Evolutionary conservation across 2,797 vertebrate genomes (phyloP).

Genomic region (Pangasius larnaudii): DNA sequence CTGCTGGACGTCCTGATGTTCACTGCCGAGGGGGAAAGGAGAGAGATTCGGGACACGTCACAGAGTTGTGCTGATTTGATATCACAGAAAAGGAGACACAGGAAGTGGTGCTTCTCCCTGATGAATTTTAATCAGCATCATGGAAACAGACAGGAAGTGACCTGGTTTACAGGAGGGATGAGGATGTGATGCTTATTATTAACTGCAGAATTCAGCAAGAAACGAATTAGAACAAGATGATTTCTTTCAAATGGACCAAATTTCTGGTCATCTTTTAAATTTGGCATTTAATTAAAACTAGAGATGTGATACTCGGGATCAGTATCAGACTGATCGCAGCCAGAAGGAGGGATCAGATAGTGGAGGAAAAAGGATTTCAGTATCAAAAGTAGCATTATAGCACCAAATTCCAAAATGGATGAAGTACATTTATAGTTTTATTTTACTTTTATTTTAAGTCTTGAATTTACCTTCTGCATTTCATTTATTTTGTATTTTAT

Average conservation of each 20-base stretch:
- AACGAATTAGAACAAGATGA: not conserved
- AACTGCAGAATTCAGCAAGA: not conserved
- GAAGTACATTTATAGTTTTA: too few relatives aligned
- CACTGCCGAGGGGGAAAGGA: not conserved
- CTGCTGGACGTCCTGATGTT: not conserved
- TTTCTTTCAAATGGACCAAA: not conserved
- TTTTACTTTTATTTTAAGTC: too few relatives aligned
- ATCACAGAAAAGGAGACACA: not conserved
- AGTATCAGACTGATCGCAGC: not conserved
- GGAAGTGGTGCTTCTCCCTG: not conserved
- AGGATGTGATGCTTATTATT: not conserved
- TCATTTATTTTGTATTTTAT: too few relatives aligned
- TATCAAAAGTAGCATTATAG: not conserved
- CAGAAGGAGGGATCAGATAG: not conserved
- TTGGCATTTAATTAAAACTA: too few relatives aligned
- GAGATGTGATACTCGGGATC: not conserved
- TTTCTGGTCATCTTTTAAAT: not conserved
- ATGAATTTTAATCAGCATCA: not conserved
- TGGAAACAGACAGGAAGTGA: not conserved
- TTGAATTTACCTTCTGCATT: too few relatives aligned
- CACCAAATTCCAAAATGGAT: too few relatives aligned
- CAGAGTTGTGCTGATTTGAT: not conserved
- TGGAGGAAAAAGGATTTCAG: not conserved
- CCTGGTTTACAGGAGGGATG: not conserved
- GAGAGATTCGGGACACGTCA: not conserved